phyloP scores from a whole-genome alignment of 92 coral and sea anemone species.

The Zoanthus sansibaricus region DNA sequence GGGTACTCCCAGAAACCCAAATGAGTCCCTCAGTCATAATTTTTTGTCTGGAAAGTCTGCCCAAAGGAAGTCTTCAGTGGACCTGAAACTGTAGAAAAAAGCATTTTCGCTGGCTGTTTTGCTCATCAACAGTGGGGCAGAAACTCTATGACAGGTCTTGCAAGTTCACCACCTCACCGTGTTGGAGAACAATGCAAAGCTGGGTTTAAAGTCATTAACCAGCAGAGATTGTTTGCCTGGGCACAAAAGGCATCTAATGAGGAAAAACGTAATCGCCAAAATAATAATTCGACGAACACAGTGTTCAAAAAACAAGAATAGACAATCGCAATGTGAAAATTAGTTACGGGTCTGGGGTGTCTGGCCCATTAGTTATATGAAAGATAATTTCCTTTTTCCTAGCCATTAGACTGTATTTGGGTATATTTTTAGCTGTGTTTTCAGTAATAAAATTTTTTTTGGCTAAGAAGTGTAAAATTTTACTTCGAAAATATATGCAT shows the following conservation, averaged over 20 bases:
- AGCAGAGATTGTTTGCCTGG: constrained; percentile 47
- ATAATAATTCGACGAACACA: constrained; percentile 35
- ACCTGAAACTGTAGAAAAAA: constrained; percentile 29
- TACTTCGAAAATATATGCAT: neutral
- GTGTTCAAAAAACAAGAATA: constrained; percentile 17
- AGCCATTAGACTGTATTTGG: neutral
- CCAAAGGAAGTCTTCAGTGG: constrained; percentile 51
- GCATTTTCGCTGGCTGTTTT: constrained; percentile 48
- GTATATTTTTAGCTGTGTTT: constrained; percentile 2
- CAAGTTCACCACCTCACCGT: constrained; percentile 35
- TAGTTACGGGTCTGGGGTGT: constrained; percentile 53
- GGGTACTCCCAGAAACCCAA: constrained; percentile 55
- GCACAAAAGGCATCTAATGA: constrained; percentile 45
- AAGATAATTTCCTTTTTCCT: neutral
- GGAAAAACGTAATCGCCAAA: constrained; percentile 38
- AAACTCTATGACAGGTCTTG: constrained; percentile 38
- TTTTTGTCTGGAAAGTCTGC: constrained; percentile 52
- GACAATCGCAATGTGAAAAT: constrained; percentile 17
- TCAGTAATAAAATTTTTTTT: neutral
- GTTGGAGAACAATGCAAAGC: constrained; percentile 57
- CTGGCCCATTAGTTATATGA: constrained; percentile 38
- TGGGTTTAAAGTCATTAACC: constrained; percentile 39
- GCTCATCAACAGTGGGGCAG: constrained; percentile 51
- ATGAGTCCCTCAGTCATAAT: constrained; percentile 54
- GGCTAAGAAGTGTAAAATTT: neutral